Percentiles rank a stretch among this genome's conserved stretches.
Conservation (phyloP, 2,888 invertebrate genomes). For the Altica lythri region DNA sequence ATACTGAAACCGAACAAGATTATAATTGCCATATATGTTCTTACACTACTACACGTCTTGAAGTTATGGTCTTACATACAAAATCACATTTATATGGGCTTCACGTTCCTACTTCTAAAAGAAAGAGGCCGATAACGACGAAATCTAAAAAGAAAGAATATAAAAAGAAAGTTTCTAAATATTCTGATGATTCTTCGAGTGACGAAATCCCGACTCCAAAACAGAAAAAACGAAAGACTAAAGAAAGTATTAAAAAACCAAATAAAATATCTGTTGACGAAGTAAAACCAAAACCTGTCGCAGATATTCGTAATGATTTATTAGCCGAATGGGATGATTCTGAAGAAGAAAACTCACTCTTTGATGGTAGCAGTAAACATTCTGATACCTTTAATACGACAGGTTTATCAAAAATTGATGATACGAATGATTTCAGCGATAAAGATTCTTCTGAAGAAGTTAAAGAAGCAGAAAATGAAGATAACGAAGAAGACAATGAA, state of each 20-base stretch:
- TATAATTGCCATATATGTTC: conserved; percentile 43
- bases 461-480: neutral
- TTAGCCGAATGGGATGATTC: conserved; percentile 79
- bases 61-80: conserved; percentile 74
- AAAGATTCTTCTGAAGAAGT: conserved; percentile 9
- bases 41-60: conserved; percentile 71
- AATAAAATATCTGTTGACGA: conserved; percentile 52
- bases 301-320: conserved; percentile 70
- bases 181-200: conserved; percentile 32
- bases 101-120: conserved; percentile 39
- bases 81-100: conserved; percentile 68
- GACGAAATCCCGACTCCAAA: conserved; percentile 27
- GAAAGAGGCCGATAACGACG: conserved; percentile 30
- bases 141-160: conserved; percentile 27
- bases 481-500: neutral
- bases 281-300: conserved; percentile 51
- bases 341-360: conserved; percentile 43
- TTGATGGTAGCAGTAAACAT: neutral
- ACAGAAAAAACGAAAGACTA: conserved; percentile 37
- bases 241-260: conserved; percentile 46
- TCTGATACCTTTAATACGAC: conserved; percentile 1
- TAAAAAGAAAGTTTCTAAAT: conserved; percentile 21
- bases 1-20: conserved; percentile 39
- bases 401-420: neutral
- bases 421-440: neutral